A percentile compares a stretch with the other conserved stretches of the same genome.
These are phyloP conservation scores for Harpegnathos saltator DNA, from an alignment of 1,140 invertebrate genomes.

Conservation along the genomic window DNA sequence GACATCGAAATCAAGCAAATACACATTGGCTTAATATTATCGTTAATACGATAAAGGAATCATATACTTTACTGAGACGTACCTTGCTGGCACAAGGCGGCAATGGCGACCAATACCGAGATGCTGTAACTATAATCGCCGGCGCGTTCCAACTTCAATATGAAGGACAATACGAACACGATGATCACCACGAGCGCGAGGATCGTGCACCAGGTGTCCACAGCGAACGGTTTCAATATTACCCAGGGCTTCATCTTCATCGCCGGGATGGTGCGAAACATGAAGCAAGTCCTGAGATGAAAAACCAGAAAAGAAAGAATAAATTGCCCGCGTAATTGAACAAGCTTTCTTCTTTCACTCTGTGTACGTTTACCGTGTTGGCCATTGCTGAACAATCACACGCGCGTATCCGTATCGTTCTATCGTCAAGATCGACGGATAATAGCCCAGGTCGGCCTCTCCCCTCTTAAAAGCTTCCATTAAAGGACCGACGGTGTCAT, in stretches of 20 bases:
- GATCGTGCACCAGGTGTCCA: conserved; percentile 62
- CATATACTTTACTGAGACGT: not conserved
- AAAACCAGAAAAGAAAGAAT: not conserved
- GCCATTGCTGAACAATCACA: conserved; percentile 50
- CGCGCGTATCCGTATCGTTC: conserved; percentile 39
- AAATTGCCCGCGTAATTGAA: not conserved
- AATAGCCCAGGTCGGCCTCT: conserved; percentile 46
- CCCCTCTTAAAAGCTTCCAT: conserved; percentile 8
- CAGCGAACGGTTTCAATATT: conserved; percentile 68
- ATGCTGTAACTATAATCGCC: conserved; percentile 6
- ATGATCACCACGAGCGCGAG: conserved; percentile 20
- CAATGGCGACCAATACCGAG: conserved; percentile 62
- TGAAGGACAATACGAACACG: conserved; percentile 38
- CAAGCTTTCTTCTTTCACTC: not conserved
- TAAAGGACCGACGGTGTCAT: conserved; percentile 47
- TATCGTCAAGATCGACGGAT: conserved; percentile 53
- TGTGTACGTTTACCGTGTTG: conserved; percentile 52
- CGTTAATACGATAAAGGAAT: not conserved
- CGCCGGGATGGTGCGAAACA: conserved; percentile 69
- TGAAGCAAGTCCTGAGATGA: conserved; percentile 70
- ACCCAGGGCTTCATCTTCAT: conserved; percentile 43
- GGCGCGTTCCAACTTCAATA: conserved; percentile 44
- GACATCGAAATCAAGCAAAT: not conserved
- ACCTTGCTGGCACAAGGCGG: conserved; percentile 78
- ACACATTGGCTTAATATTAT: too few species aligned